Evolutionary conservation across 1,140 invertebrate genomes (phyloP), one percentile per base, ranked within the genome.

Genomic region (Ceratitis capitata): DNA sequence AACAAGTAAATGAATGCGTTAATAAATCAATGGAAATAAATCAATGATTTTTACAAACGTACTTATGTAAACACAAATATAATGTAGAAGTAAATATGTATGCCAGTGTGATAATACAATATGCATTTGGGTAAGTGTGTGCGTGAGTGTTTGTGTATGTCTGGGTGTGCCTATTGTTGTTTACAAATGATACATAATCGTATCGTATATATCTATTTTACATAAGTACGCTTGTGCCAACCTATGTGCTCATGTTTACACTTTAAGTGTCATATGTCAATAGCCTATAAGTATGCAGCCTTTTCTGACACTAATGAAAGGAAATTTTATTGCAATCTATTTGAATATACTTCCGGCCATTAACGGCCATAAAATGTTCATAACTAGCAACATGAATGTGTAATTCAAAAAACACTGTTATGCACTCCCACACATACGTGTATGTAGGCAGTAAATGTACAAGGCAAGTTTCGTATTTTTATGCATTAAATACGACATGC

Each of bases 11-110:
- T 78, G 39, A 78, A 78, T 78, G 35, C 39, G 39, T 45, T 45
- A 78, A 45, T 78, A 78, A 78, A 78, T 78, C 69, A 78, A 45
- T 78, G 39, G 69, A 45, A 45, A 78, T 78, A 78, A 78, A 78
- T 78, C 39, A 45, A 45, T 78, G 69, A 26, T 45, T 47, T 78
- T 78, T 42, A 69, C 69, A 39, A 5, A n/a, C 39, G 69, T 45
- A 78, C n/a, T 6, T n/a, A 26, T 45, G 39, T 78, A 78, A n/a
- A 35, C 29, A 61, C 23, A 16, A 6, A 61, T 9, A 61, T 26
- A 16, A 61, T 61, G 29, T 26, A 12, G 12, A 16, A 29, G 29
- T 61, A 61, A 12, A 32, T 64, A 35, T 32, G 58, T 64, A 6
- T 32, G 26, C 26, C n/a, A 26, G 6, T 29, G 56, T 61, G 56